Percentiles rank a stretch among this genome's conserved stretches.
Evolutionary conservation across 2,113 vertebrate species (phyloP).

Genomic region (Gymnobelideus leadbeateri): DNA sequence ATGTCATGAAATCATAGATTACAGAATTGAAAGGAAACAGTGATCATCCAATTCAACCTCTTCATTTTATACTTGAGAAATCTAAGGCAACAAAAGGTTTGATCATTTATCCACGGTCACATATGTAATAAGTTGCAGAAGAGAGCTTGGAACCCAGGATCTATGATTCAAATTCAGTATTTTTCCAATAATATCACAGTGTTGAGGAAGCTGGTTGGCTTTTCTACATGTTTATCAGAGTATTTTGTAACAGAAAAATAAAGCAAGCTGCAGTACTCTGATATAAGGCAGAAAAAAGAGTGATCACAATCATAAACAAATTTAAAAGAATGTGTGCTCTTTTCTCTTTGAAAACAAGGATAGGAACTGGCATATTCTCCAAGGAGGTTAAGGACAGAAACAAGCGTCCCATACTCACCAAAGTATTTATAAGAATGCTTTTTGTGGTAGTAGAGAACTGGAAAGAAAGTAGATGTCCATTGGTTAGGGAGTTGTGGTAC

Average conservation of each 20-base stretch:
- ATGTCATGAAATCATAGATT: too few relatives aligned
- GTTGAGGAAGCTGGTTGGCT: neutral
- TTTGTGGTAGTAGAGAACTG: neutral
- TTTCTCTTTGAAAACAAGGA: neutral
- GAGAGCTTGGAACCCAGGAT: neutral
- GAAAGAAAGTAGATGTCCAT: too few relatives aligned
- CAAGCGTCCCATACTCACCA: neutral
- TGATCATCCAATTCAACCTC: too few relatives aligned
- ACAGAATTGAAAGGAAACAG: too few relatives aligned
- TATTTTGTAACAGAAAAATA: neutral
- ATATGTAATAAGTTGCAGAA: neutral
- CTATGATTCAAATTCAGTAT: neutral
- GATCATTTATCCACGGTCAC: neutral
- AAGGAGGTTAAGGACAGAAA: neutral
- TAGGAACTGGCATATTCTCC: neutral
- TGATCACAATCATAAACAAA: neutral
- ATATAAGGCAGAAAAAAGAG: neutral
- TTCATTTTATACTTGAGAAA: too few relatives aligned
- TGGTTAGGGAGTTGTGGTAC: neutral
- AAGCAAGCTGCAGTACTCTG: neutral
- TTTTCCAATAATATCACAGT: neutral
- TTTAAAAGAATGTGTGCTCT: neutral
- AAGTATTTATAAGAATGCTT: neutral
- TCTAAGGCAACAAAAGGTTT: neutral
- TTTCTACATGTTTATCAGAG: neutral